Percentiles rank a stretch among this genome's conserved stretches.
phyloP scores from a whole-genome alignment of 2,113 vertebrate genomes.

The Ophthalmolycus amberensis region DNA sequence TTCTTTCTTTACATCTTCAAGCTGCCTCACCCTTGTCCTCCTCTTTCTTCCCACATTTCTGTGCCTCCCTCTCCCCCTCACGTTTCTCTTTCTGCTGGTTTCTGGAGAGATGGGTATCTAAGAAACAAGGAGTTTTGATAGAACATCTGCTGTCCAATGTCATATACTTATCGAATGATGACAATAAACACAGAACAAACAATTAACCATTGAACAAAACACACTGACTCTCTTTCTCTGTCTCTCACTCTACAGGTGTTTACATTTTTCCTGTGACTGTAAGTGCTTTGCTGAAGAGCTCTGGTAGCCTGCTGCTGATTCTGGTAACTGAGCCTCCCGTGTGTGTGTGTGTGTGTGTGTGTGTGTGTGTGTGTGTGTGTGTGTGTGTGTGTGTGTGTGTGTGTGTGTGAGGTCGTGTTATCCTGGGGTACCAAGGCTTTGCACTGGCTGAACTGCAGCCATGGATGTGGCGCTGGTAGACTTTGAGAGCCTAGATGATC shows the following conservation, averaged over 20 bases:
- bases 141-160: constrained; percentile 31
- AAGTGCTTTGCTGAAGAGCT: constrained; percentile 25
- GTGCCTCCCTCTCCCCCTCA: neutral
- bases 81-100: constrained; percentile 19
- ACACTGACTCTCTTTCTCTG: constrained; percentile 45
- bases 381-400: too few relatives aligned
- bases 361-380: too few relatives aligned
- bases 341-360: neutral
- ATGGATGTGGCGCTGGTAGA: constrained; percentile 94
- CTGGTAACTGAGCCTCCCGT: constrained; percentile 12
- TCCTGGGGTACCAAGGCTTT: constrained; percentile 50
- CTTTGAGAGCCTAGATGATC: constrained; percentile 88
- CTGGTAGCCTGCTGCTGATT: constrained; percentile 11
- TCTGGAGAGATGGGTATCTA: constrained; percentile 47
- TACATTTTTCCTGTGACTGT: constrained; percentile 18
- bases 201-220: constrained; percentile 11
- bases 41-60: constrained; percentile 3
- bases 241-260: constrained; percentile 55
- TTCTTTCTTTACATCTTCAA: neutral
- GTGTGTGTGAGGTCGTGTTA: constrained; percentile 12
- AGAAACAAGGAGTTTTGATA: constrained; percentile 45
- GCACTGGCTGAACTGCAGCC: constrained; percentile 77
- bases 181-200: constrained; percentile 14
- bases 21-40: neutral
- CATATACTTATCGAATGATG: constrained; percentile 27